Percentiles rank a stretch among this genome's conserved stretches.
phyloP scores from a whole-genome alignment of 2,113 vertebrate genomes.

The Ameiurus melas region DNA sequence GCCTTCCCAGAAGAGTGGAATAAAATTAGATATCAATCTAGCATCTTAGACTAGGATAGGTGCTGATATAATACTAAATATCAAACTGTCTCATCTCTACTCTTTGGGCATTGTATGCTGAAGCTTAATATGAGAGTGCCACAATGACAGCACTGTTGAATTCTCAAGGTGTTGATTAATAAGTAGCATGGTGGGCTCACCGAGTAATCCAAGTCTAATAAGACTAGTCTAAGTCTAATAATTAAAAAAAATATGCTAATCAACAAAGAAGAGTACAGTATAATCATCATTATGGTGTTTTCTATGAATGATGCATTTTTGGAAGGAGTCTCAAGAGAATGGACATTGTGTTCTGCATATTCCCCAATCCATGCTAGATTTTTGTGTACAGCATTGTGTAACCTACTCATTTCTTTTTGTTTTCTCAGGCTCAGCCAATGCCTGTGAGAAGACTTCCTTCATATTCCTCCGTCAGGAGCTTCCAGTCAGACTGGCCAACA shows the following conservation, averaged over 20 bases:
- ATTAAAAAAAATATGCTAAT: background rate
- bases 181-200: background rate
- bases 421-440: slow-evolving; percentile 85
- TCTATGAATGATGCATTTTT: background rate
- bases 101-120: background rate
- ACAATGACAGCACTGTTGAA: background rate
- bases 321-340: background rate
- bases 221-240: background rate
- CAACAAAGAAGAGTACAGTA: background rate
- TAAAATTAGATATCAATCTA: background rate
- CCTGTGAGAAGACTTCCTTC: slow-evolving; percentile 97
- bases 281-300: background rate
- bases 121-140: background rate
- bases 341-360: background rate
- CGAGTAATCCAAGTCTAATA: background rate
- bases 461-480: slow-evolving; percentile 93
- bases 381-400: background rate
- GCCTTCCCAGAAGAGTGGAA: background rate
- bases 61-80: background rate
- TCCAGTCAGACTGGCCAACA: slow-evolving; percentile 94
- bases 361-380: background rate
- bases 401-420: background rate
- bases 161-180: too few species aligned
- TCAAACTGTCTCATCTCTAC: background rate
- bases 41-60: background rate